Percentiles rank a stretch among this genome's conserved stretches.
These are phyloP conservation scores for Benitochromis conjunctus DNA, from an alignment of 2,113 vertebrate genomes.

Conservation along the genomic window DNA sequence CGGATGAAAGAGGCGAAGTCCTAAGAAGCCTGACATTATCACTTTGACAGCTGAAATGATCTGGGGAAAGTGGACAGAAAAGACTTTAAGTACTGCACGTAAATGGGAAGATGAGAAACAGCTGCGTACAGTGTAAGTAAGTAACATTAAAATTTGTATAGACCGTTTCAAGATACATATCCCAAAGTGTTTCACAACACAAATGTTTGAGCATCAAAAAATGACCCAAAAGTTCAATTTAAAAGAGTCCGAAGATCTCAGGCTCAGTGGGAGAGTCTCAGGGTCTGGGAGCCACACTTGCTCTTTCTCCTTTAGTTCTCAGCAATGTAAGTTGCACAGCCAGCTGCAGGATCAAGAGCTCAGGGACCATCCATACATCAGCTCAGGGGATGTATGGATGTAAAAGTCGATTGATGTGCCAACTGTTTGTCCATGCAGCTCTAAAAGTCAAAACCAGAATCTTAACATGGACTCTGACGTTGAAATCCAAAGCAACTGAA, in stretches of 20 bases:
- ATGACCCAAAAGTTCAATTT: background rate
- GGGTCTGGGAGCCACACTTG: background rate
- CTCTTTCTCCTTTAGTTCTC: background rate
- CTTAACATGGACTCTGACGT: background rate
- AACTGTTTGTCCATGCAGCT: background rate
- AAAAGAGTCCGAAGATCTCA: background rate
- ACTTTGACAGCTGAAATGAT: background rate
- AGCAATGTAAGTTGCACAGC: background rate
- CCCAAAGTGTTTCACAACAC: background rate
- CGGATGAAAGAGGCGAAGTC: background rate
- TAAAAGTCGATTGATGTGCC: background rate
- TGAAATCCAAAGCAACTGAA: background rate
- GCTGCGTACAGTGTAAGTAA: background rate
- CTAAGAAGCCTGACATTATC: background rate
- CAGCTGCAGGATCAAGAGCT: background rate
- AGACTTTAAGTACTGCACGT: background rate
- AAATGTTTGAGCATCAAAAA: background rate
- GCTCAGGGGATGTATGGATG: background rate
- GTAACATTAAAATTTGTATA: background rate
- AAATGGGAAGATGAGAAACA: background rate
- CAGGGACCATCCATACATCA: too few relatives aligned
- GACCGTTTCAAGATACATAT: background rate
- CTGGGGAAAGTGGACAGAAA: background rate
- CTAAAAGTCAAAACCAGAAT: background rate
- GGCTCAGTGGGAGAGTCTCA: background rate